Base-by-base conservation (phyloP, 1,140 invertebrate species). In the Holcopasites calliopsidis region DNA sequence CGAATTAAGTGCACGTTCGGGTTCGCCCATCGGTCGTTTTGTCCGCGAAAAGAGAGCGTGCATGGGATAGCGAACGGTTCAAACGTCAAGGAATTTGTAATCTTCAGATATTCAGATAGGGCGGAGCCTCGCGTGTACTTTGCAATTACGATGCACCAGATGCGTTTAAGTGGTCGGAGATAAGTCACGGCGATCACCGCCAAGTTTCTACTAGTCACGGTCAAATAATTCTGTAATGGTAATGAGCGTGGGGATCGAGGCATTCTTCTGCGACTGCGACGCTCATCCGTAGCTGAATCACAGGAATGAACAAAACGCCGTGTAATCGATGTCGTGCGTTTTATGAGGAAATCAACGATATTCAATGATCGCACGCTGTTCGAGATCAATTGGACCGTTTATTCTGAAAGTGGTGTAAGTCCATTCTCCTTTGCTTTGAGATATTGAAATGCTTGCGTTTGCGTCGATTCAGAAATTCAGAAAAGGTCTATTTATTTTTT, bases 81-180 rank as follows among this genome's bases (percentile, higher is more conserved):
- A 61, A 76, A 76, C 66, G 66, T 71, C 74, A 28, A 61, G 35
- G 57, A 76, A 69, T 76, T 76, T 70, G 55, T 61, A 70, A 62
- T 76, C 44, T 28, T 42, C 35, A 54, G 54, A 61, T 70, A 76
- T 60, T n/a, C 28, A n/a, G 72, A 68, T 58, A 68, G 68, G 52
- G 18, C 50, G 50, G 13, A 54, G 35, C 35, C 66, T 76, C 38
- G 74, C 35, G n/a, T 61, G 33, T 33, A 61, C 28, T 28, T n/a
- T n/a, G 66, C 28, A 61, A 76, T 62, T 62, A 76, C 44, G 55
- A 52, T 76, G 28, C 47, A 70, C 13, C 44, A 38, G 74, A 54
- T 70, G 47, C 38, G 57, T 69, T 76, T 61, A 71, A 60, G 61
- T 40, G 35, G 35, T 44, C 31, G 23, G 23, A 71, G 74, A 70